phyloP scores from a whole-genome alignment of 2,888 invertebrate species.

The Flexamia atlantica region DNA sequence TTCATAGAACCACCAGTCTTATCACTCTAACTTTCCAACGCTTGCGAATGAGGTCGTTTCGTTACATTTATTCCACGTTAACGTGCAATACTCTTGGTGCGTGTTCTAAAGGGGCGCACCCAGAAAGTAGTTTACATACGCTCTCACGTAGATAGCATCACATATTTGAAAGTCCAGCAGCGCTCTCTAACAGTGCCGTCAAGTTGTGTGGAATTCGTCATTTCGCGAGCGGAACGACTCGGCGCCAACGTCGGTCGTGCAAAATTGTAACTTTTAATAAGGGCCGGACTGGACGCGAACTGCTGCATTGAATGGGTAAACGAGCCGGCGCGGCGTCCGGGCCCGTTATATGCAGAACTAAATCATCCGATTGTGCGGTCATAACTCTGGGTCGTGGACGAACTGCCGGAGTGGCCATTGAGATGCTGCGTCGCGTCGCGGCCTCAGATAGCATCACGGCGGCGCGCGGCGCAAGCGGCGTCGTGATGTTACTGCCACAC shows the following conservation, averaged over 20 bases:
- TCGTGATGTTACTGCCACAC: constrained; percentile 7
- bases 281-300: background rate
- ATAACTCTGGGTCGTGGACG: constrained; percentile 50
- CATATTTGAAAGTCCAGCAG: constrained; percentile 12
- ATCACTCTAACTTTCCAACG: too few species aligned
- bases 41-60: constrained; percentile 31
- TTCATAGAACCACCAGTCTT: too few species aligned
- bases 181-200: constrained; percentile 24
- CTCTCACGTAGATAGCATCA: constrained; percentile 15
- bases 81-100: background rate
- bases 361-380: constrained; percentile 46
- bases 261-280: constrained; percentile 60
- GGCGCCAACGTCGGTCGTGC: constrained; percentile 28
- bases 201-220: constrained; percentile 1
- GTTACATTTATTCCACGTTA: constrained; percentile 25
- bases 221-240: constrained; percentile 10
- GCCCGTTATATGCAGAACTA: constrained; percentile 55
- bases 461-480: background rate
- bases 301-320: constrained; percentile 33
- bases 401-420: constrained; percentile 35
- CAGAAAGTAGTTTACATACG: constrained; percentile 18
- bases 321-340: background rate
- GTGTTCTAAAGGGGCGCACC: background rate
- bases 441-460: constrained; percentile 23
- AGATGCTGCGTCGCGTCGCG: constrained; percentile 33